phyloP scores from a whole-genome alignment of 2,113 vertebrate species.

The Lepus europaeus region DNA sequence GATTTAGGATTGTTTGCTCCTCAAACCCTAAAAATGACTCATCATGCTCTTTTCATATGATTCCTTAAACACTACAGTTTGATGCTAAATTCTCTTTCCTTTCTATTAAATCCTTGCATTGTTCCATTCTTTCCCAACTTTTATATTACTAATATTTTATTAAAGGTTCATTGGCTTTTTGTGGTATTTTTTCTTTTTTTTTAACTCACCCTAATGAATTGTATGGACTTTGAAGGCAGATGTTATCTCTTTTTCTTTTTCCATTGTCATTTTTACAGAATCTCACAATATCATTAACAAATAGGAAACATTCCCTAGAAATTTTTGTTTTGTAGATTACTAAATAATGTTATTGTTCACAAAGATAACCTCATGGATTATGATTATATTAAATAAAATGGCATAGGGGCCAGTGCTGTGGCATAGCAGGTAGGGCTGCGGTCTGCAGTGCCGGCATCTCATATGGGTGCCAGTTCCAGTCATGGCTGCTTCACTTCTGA shows the following conservation, averaged over 20 bases:
- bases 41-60: not conserved
- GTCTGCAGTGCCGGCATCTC: no score
- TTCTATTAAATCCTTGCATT: not conserved
- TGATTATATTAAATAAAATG: not conserved
- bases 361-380: not conserved
- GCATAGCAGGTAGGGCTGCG: no score
- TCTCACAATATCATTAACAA: not conserved
- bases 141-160: not conserved
- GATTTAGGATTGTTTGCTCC: no score
- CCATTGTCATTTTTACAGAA: not conserved
- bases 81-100: not conserved
- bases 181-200: not conserved
- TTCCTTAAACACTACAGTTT: not conserved
- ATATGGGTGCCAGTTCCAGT: no score
- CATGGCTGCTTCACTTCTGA: no score
- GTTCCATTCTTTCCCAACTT: not conserved
- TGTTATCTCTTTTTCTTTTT: not conserved
- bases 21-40: not conserved
- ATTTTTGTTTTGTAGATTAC: not conserved
- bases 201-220: not conserved
- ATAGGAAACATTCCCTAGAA: not conserved
- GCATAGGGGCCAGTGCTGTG: no score
- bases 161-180: not conserved
- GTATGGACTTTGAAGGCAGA: not conserved
- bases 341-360: not conserved